These are phyloP conservation scores for Bubalus kerabau DNA, from an alignment of 2,113 vertebrate species.

Conservation along the genomic window DNA sequence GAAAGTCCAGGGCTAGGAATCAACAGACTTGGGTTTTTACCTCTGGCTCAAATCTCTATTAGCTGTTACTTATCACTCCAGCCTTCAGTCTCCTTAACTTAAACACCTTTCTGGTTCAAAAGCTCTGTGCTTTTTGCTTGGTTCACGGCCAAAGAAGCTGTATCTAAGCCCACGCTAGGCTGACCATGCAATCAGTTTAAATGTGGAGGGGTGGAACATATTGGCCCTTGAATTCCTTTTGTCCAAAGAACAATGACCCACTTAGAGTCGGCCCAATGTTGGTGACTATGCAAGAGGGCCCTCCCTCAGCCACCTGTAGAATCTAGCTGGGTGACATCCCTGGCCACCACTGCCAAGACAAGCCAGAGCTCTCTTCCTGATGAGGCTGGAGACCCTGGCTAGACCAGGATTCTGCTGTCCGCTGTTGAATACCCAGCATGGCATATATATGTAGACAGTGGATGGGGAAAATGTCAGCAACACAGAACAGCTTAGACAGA, in stretches of 20 bases:
- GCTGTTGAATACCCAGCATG: not conserved
- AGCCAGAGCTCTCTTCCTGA: not conserved
- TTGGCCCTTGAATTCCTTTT: not conserved
- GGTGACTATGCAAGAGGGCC: not conserved
- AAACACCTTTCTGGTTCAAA: not conserved
- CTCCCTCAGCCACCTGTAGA: not conserved
- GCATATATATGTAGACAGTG: not conserved
- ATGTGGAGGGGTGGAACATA: not conserved
- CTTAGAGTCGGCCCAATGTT: not conserved
- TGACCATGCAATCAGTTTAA: not conserved
- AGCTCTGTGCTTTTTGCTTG: not conserved
- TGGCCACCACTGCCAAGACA: not conserved
- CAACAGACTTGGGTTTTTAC: not conserved
- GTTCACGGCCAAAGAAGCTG: not conserved
- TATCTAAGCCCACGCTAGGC: not conserved
- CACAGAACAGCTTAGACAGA: not conserved
- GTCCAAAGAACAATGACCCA: slow-evolving; percentile 5
- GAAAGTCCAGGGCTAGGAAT: not conserved
- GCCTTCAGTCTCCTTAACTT: not conserved
- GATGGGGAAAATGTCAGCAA: not conserved
- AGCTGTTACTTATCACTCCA: not conserved
- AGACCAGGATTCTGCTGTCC: not conserved
- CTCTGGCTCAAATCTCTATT: not conserved
- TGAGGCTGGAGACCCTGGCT: not conserved
- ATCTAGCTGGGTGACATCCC: not conserved